These are phyloP conservation scores for Frankliniella intonsa DNA, from an alignment of 2,888 invertebrate genomes.

Conservation along the genomic window DNA sequence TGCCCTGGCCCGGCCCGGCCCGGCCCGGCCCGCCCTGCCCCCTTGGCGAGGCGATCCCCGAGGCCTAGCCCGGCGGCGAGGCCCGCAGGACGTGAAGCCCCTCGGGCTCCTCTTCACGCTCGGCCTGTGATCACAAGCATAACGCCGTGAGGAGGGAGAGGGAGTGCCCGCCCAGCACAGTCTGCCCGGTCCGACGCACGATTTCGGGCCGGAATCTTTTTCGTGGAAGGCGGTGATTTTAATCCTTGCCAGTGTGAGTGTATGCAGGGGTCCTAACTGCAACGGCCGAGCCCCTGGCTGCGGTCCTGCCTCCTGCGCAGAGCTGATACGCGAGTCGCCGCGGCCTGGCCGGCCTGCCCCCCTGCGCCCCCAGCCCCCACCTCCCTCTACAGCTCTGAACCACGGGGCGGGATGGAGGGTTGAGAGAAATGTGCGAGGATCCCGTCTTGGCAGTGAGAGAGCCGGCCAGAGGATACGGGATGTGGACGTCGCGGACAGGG, in stretches of 20 bases:
- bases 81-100: neutral
- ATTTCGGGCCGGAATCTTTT: neutral
- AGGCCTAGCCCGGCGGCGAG: neutral
- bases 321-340: no score
- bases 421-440: no score
- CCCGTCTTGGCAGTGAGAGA: no score
- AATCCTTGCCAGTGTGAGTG: neutral
- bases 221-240: slow-evolving; percentile 7
- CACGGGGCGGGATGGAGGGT: no score
- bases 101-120: neutral
- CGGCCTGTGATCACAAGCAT: slow-evolving; percentile 14
- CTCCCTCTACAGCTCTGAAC: no score
- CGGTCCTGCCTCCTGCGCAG: neutral
- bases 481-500: no score
- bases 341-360: no score
- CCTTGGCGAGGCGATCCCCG: neutral
- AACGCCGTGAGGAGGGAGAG: neutral
- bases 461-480: no score
- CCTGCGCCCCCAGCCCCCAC: no score
- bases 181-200: neutral
- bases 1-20: neutral
- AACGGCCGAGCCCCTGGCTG: neutral
- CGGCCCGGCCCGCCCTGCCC: neutral
- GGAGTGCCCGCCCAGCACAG: neutral
- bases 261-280: neutral